Evolutionary conservation across 2,888 invertebrate genomes (phyloP), one percentile per base, ranked within the genome.

Genomic region (Carcina quercana): DNA sequence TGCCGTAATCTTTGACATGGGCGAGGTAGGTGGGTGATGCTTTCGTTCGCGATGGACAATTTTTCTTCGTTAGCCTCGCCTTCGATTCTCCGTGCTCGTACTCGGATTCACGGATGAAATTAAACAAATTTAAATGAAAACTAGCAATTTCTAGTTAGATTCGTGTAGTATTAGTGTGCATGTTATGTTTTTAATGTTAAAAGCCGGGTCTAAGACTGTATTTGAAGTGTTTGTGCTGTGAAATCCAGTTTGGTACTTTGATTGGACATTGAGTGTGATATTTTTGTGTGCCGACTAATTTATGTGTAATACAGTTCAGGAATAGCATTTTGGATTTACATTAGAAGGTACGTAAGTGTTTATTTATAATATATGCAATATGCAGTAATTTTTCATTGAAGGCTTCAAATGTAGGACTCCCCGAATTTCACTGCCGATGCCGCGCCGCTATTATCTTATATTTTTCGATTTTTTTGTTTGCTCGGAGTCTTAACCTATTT

Each of bases 81-180:
- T 63, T 65, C 70, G 72, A 70, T 64, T 75, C 73, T 74, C 74
- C 74, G 78, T 70, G 74, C 63, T 69, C 76, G 80, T 80, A 75
- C 76, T 79, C 70, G 71, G 54, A 72, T 63, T 70, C 71, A 69
- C 76, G 66, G 69, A 73, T 75, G 71, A 67, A 73, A 55, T 66
- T 52, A 46, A 60, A 55, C 47, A 56, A 62, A 62, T 66, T 40
- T 70, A 60, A 61, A 69, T 73, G 70, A 75, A 66, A n/a, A n/a
- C n/a, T 62, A 66, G 61, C 59, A 64, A 66, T 61, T 66, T 63
- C 60, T 61, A 62, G 47, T 63, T 53, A 61, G 49, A 50, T 51
- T 43, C 41, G 43, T 45, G 40, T 32, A 43, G 53, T 50, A 51
- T 42, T 53, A 61, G 68, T 67, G 69, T 47, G 52, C 6, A 11